Conservation (phyloP, 1,140 invertebrate genomes). For the Sarcophaga peregrina region DNA sequence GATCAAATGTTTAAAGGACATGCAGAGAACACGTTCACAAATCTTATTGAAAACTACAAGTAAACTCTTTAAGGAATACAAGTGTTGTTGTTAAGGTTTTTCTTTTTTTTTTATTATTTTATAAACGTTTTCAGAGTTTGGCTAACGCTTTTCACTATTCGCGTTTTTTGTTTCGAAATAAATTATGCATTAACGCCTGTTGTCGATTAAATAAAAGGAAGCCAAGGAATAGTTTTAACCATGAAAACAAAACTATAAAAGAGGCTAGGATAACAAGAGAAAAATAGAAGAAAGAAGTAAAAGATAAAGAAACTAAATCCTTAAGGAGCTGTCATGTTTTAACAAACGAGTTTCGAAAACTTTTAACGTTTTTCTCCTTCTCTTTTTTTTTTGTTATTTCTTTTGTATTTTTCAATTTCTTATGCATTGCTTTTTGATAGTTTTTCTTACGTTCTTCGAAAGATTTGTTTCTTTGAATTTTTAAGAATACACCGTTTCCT, state of each 20-base stretch:
- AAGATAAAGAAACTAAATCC: not conserved
- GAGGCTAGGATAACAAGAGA: not conserved
- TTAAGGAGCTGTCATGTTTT: not conserved
- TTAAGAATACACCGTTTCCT: not conserved
- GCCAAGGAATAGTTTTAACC: not conserved
- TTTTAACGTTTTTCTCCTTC: not conserved
- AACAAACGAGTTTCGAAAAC: not conserved
- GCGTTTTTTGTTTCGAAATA: not conserved
- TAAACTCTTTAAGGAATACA: not conserved
- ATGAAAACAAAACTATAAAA: not conserved
- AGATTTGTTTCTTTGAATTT: not conserved
- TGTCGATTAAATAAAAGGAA: not conserved
- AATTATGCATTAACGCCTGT: constrained; percentile 16
- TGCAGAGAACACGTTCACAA: too few relatives aligned
- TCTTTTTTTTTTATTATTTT: too few relatives aligned
- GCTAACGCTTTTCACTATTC: too few relatives aligned
- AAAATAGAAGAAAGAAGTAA: not conserved
- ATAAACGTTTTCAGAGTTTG: not conserved
- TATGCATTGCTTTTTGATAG: not conserved
- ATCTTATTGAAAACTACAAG: not conserved
- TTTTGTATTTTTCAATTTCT: too few relatives aligned
- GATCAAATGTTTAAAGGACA: not conserved
- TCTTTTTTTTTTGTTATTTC: too few relatives aligned
- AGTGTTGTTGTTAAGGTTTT: not conserved
- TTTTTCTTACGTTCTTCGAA: not conserved